A percentile compares a stretch with the other conserved stretches of the same genome.
Conservation (phyloP, 53 echinoderm and acorn worm species). For the Luidia sarsii region DNA sequence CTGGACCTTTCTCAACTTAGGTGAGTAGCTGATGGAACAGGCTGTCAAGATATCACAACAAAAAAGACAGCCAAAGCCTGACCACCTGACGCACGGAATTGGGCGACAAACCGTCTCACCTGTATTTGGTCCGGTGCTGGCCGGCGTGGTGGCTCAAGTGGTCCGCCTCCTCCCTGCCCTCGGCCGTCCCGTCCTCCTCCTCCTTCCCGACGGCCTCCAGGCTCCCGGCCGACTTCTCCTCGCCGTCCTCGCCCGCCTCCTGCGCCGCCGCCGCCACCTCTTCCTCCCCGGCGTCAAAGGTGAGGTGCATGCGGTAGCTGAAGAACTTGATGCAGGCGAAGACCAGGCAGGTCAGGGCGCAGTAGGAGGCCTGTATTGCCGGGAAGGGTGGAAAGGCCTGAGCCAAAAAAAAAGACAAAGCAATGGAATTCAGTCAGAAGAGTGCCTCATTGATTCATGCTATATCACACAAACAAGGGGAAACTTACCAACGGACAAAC, state of each 20-base stretch:
- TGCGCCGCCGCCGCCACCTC: conserved; percentile 53
- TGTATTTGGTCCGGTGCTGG: conserved; percentile 46
- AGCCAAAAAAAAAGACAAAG: neutral
- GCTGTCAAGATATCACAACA: neutral
- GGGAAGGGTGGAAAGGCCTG: conserved; percentile 67
- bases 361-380: conserved; percentile 75
- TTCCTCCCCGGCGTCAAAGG: conserved; percentile 93
- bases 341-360: conserved; percentile 55
- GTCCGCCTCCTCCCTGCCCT: conserved; percentile 45
- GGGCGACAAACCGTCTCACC: no score
- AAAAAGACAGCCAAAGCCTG: no score
- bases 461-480: no score
- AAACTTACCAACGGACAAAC: no score
- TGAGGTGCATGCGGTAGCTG: conserved; percentile 87
- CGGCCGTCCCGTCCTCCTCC: conserved; percentile 30
- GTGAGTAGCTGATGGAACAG: neutral
- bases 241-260: conserved; percentile 16
- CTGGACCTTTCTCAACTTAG: neutral
- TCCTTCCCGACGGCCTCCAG: conserved; percentile 54
- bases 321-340: conserved; percentile 72
- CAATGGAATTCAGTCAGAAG: no score
- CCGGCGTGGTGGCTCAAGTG: conserved; percentile 35
- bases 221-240: conserved; percentile 17
- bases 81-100: no score
- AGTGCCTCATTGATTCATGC: no score